phyloP scores from a whole-genome alignment of 2,888 invertebrate genomes.

The Cryptosula pallasiana region DNA sequence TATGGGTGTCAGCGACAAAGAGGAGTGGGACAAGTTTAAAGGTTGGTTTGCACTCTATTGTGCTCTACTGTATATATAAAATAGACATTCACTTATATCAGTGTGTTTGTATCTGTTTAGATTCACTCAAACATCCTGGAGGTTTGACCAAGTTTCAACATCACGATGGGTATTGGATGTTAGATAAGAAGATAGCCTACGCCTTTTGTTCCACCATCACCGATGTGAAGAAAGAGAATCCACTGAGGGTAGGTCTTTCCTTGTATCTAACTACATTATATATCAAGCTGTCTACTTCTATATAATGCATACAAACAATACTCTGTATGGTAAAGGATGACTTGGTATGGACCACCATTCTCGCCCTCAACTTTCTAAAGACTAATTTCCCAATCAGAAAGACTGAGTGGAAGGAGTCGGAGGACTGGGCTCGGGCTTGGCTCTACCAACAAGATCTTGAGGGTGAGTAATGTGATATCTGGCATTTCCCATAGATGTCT shows the following conservation, averaged over 20 bases:
- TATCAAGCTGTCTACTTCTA: neutral
- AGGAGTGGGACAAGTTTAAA: constrained; percentile 25
- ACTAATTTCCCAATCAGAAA: constrained; percentile 4
- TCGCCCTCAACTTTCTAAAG: constrained; percentile 7
- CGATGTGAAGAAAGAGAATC: constrained; percentile 7
- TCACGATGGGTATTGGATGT: constrained; percentile 16
- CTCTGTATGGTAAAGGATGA: too few species aligned
- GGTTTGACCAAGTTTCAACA: constrained; percentile 21
- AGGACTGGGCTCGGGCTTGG: constrained; percentile 13
- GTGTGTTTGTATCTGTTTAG: too few species aligned
- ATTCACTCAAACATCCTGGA: constrained; percentile 11
- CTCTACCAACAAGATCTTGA: constrained; percentile 10
- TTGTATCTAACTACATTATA: neutral
- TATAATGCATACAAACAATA: too few species aligned
- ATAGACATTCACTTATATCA: too few species aligned
- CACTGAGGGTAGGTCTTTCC: neutral
- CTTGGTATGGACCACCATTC: constrained; percentile 6
- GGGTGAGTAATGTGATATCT: too few species aligned
- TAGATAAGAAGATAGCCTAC: constrained; percentile 22
- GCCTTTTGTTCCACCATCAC: constrained; percentile 4
- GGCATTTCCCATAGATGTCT: too few species aligned
- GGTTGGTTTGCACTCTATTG: too few species aligned
- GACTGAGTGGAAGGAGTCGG: constrained; percentile 22
- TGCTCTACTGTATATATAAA: too few species aligned
- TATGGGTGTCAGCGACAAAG: constrained; percentile 17